Base-by-base conservation (phyloP, 2,113 vertebrate genomes). In the Hoplias malabaricus region DNA sequence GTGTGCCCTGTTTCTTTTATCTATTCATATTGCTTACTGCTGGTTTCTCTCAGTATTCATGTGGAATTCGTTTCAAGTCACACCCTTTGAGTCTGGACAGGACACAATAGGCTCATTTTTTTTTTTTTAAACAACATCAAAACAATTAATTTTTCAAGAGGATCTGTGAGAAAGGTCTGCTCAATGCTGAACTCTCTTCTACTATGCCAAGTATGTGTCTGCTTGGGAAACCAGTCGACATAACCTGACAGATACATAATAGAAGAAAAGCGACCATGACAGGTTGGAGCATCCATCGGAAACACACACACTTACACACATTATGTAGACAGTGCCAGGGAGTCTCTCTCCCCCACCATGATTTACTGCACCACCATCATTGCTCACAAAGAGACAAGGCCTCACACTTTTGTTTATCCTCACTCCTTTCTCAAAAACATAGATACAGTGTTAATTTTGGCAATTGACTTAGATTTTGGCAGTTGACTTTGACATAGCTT, bases 1-100 rank as follows among this genome's bases (percentile, higher is more conserved):
- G 62, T 38, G 42, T n/a, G 14, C 2, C 0, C 31, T 23, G 7
- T 40, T 66, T 54, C 61, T 66, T 66, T 66, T 54, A 75, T 54
- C 61, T 40, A 25, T 66, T 66, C 48, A 29, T 75, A 23, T 31
- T 40, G 5, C 61, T 66, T 19, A 53, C 66, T 66, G 73, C 16
- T 14, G 11, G 42, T 66, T 62, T 53, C 31, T 36, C 43, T 66
- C 61, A 38, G 13, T 40, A 31, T 21, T 16, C 14, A 14, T 40
- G 23, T 65, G 61, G 73, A 75, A 65, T 75, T 63, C 29, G 19
- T 63, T 74, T 46, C 0, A 25, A 33, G 19, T 23, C 3, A 12
- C 29, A 33, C 29, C 29, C 29, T 12, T 6, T 61, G 57, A 19
- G 31, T 25, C 34, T 36, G 59, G 59, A n/a, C 33, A 36, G 59